Evolutionary conservation across 2,797 vertebrate genomes (phyloP).

Genomic region (Anas bahamensis): DNA sequence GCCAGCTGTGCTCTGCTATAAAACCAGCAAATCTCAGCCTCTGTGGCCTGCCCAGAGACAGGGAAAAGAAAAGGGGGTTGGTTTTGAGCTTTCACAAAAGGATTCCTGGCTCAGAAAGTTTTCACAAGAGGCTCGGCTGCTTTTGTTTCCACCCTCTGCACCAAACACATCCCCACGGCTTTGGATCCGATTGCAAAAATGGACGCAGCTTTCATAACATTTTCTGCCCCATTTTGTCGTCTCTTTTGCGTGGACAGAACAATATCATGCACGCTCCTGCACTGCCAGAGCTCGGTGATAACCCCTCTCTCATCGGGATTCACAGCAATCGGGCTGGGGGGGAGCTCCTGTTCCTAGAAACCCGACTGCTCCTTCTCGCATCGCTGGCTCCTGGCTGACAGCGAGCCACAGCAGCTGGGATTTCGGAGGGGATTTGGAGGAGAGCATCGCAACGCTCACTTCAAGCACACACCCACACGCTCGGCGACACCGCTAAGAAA

Average conservation of each 20-base stretch:
- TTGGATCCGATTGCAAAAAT: not conserved
- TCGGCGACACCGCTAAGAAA: not conserved
- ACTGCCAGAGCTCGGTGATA: accelerated
- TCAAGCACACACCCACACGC: accelerated
- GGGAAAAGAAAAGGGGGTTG: not conserved
- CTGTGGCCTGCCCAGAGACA: not conserved
- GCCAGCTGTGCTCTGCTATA: not conserved
- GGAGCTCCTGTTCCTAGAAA: not conserved
- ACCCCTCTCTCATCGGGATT: not conserved
- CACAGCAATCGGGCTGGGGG: accelerated
- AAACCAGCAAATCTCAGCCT: not conserved
- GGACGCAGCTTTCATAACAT: accelerated
- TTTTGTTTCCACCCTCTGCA: slow-evolving; percentile 37
- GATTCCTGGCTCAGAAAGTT: not conserved
- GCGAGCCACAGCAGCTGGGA: not conserved
- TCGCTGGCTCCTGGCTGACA: not conserved
- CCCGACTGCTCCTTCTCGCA: accelerated
- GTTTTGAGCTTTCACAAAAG: slow-evolving; percentile 25
- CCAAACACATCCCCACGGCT: not conserved
- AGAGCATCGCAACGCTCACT: not conserved
- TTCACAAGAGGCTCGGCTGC: not conserved
- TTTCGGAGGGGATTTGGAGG: not conserved
- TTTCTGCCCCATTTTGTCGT: not conserved
- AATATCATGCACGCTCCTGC: not conserved
- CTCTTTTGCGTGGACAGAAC: not conserved